These are phyloP conservation scores for Takifugu ocellatus DNA, from an alignment of 2,797 vertebrate species.

Conservation along the genomic window DNA sequence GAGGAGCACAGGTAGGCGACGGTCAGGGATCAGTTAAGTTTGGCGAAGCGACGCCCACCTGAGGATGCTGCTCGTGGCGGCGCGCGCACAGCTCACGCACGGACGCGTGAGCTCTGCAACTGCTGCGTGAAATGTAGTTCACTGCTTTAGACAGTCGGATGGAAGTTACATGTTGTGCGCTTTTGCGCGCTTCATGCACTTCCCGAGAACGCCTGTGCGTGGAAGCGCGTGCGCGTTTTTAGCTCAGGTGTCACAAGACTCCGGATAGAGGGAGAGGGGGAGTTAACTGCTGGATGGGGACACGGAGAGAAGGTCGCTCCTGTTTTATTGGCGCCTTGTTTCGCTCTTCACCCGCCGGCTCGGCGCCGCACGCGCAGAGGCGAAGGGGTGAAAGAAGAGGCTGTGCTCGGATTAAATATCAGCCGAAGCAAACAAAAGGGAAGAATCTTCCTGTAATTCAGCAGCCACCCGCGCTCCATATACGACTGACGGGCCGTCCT, in stretches of 20 bases:
- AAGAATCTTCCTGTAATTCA: conserved; percentile 4
- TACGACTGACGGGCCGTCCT: conserved; percentile 7
- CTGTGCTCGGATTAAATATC: conserved; percentile 21
- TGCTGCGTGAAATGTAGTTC: conserved; percentile 34
- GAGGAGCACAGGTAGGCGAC: conserved; percentile 97
- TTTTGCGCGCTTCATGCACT: too few species aligned
- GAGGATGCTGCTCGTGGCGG: background rate
- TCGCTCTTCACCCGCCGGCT: background rate
- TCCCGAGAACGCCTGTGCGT: too few species aligned
- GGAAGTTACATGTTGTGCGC: too few species aligned
- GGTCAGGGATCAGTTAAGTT: conserved; percentile 8
- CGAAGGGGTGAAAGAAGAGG: conserved; percentile 2
- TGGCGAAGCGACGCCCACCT: background rate
- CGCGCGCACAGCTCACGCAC: background rate
- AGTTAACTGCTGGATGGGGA: too few species aligned
- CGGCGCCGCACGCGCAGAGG: background rate
- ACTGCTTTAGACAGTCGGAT: too few species aligned
- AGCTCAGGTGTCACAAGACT: too few species aligned
- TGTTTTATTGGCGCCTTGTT: too few species aligned
- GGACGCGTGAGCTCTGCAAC: background rate
- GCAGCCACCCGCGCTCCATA: background rate
- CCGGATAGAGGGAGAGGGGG: too few species aligned
- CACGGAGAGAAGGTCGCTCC: too few species aligned
- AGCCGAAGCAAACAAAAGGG: conserved; percentile 29
- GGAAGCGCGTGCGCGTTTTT: too few species aligned